phyloP scores from a whole-genome alignment of 53 echinoderm and acorn worm species.

The Actinopyga echinites region DNA sequence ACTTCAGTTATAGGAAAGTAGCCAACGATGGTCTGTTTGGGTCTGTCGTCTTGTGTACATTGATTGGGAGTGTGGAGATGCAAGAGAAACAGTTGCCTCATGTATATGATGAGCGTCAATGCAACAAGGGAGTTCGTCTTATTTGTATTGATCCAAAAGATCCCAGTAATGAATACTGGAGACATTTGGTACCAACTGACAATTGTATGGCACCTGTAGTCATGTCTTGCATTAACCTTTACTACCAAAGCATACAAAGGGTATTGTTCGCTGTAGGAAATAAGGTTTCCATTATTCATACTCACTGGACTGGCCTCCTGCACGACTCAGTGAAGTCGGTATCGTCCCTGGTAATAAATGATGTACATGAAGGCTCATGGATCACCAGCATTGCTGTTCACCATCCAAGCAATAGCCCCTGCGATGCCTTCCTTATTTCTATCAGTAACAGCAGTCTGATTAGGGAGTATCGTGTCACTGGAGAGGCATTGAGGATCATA shows the following conservation, averaged over 20 bases:
- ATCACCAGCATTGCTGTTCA: conserved; percentile 5
- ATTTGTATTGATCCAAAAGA: conserved; percentile 2
- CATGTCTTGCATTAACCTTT: not conserved
- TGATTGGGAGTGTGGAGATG: not conserved
- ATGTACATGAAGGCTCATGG: not conserved
- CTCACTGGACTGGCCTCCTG: not conserved
- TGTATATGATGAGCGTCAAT: not conserved
- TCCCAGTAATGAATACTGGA: not conserved
- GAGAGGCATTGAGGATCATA: not conserved
- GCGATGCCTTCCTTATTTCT: not conserved
- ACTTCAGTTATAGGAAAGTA: not conserved
- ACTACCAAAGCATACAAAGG: not conserved
- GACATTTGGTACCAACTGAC: not conserved
- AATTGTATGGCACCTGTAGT: not conserved
- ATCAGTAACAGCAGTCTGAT: not conserved
- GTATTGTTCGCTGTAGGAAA: not conserved
- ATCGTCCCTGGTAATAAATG: not conserved
- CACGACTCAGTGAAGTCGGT: not conserved
- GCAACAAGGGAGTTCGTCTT: not conserved
- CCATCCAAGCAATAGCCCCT: not conserved
- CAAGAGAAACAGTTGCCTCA: not conserved
- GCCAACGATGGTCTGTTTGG: not conserved
- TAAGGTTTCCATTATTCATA: not conserved
- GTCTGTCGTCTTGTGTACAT: not conserved
- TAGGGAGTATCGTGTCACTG: not conserved